Base-by-base conservation (phyloP, 1,140 invertebrate genomes). In the Linepithema humile region DNA sequence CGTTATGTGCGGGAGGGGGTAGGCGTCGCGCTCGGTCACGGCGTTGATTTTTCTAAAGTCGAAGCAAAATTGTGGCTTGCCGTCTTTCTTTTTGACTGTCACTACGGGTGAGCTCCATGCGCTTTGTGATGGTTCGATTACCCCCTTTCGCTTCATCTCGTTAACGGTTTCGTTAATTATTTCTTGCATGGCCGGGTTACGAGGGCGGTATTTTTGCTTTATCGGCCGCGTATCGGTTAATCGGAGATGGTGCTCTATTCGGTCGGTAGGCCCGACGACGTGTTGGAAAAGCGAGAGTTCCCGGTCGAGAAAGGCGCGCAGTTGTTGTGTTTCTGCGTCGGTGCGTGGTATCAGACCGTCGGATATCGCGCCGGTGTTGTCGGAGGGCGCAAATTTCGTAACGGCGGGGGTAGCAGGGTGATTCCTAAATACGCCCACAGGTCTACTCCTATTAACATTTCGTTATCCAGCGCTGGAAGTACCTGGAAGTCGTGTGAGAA, bases 61-160 rank as follows among this genome's bases (percentile, higher is more conserved):
- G 0, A 90, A 57, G 20, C 82, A 90, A 2, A 88, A 86, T 0
- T 73, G 50, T 0, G 53, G 60, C 38, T 60, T 86, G 0, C 92
- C 92, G 67, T 95, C 93, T 45, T 95, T 95, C 78, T 96, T 96
- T 0, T 85, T 88, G 0, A 95, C 93, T 12, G 95, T 65, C 0
- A 96, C 92, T 0, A 95, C 85, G 0, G 95, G 95, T 0, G 92
- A 92, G 9, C 92, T 87, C 93, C 95, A 96, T 0, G 93, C 88
- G 15, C 91, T 93, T 0, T 89, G 86, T 6, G 92, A 92, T 0
- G 93, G 93, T 85, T 94, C 91, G 1, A 95, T 93, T 0, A 95
- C 85, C 1, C 86, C 91, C 6, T 90, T 65, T n/a, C 84, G 35
- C 1, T 94, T 60, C 91, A 95, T 91, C 12, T 84, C 2, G 0